Conservation (phyloP, 2,888 invertebrate species). For the Camptogramma bilineatum region DNA sequence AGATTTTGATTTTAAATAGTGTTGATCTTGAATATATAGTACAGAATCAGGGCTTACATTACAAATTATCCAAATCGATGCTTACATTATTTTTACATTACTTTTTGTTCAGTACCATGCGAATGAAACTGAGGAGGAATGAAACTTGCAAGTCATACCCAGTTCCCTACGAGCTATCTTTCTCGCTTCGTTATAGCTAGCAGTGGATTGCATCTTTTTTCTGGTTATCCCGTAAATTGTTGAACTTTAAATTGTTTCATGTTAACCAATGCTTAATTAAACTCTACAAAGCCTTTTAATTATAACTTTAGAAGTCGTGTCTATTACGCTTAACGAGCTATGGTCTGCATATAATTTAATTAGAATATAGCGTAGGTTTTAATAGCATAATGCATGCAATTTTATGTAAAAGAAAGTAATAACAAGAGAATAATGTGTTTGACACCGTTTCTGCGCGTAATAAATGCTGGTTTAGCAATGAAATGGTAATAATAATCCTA, state of each 20-base stretch:
- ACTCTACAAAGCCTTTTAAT: constrained; percentile 18
- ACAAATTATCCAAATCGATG: too few species aligned
- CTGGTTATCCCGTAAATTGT: constrained; percentile 39
- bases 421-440: background rate
- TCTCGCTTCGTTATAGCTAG: constrained; percentile 5
- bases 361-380: background rate
- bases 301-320: constrained; percentile 32
- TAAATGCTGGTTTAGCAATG: background rate
- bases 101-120: too few species aligned
- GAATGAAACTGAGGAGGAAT: too few species aligned
- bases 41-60: too few species aligned
- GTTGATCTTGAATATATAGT: too few species aligned
- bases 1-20: too few species aligned
- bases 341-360: constrained; percentile 9
- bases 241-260: constrained; percentile 42
- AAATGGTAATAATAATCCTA: too few species aligned
- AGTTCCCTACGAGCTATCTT: too few species aligned
- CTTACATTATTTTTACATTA: too few species aligned
- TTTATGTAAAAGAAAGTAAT: background rate
- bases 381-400: constrained; percentile 3
- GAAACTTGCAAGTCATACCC: too few species aligned
- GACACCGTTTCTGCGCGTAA: background rate
- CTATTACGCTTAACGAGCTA: constrained; percentile 30
- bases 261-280: constrained; percentile 44
- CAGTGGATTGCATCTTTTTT: constrained; percentile 1